Conservation (phyloP, 1,140 invertebrate species). For the Plodia interpunctella region DNA sequence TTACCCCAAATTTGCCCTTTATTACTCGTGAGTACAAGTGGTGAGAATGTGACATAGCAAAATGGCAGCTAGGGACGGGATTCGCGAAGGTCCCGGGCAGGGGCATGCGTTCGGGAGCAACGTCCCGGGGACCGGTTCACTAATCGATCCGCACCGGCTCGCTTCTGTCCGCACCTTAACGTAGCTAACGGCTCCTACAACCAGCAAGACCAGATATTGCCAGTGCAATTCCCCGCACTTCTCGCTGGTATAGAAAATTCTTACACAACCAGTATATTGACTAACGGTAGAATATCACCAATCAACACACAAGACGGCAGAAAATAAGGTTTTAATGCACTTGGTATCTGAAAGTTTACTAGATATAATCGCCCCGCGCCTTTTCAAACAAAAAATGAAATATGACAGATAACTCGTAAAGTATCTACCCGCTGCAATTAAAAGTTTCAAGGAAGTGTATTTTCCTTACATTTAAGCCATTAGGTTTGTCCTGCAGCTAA, state of each 20-base stretch:
- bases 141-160: conserved; percentile 65
- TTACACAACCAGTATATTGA: not conserved
- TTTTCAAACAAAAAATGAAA: no score
- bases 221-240: conserved; percentile 21
- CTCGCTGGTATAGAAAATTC: conserved; percentile 4
- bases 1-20: no score
- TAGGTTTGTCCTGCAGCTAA: not conserved
- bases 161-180: conserved; percentile 66
- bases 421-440: no score
- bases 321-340: not conserved
- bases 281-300: no score
- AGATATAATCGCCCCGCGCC: no score
- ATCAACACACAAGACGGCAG: no score
- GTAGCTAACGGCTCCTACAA: conserved; percentile 61
- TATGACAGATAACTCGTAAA: no score
- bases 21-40: no score
- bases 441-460: no score
- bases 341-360: no score
- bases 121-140: conserved; percentile 67
- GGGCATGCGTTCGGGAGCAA: conserved; percentile 63
- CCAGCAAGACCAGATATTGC: conserved; percentile 27
- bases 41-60: not conserved
- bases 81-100: conserved; percentile 53
- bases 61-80: conserved; percentile 36
- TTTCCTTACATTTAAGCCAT: not conserved